Conservation (phyloP, 1,140 invertebrate genomes). For the Macrotrachela quadricornifera region DNA sequence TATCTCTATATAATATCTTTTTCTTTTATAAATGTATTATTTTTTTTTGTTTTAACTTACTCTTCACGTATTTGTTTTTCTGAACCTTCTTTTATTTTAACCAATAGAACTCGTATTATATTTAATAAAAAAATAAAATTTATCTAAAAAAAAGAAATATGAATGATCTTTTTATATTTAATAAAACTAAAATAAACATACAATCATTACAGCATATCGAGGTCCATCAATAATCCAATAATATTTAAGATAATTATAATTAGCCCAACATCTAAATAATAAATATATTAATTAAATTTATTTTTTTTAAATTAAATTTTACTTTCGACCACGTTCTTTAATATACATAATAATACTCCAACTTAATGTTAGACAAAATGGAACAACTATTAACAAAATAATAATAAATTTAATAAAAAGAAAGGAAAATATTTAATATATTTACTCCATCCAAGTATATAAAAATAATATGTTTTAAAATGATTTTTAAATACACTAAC, state of each 20-base stretch:
- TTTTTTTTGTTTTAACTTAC: not conserved
- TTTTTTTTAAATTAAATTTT: not conserved
- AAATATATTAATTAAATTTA: not conserved
- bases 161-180: constrained; percentile 11
- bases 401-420: too few relatives aligned
- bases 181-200: constrained; percentile 9
- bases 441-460: constrained; percentile 53
- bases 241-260: constrained; percentile 51
- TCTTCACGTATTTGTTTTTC: not conserved
- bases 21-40: constrained; percentile 20
- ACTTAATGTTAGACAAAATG: not conserved
- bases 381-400: not conserved
- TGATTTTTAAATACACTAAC: constrained; percentile 56
- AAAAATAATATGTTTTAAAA: constrained; percentile 46
- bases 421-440: too few relatives aligned
- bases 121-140: constrained; percentile 22
- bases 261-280: constrained; percentile 56
- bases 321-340: constrained; percentile 12
- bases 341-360: not conserved
- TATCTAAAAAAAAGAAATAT: constrained; percentile 8
- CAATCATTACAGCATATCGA: constrained; percentile 42
- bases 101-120: constrained; percentile 20
- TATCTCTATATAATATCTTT: too few relatives aligned
- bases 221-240: constrained; percentile 73
- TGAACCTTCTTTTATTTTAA: constrained; percentile 17